phyloP scores from a whole-genome alignment of 2,797 vertebrate species.

The Fratercula arctica region DNA sequence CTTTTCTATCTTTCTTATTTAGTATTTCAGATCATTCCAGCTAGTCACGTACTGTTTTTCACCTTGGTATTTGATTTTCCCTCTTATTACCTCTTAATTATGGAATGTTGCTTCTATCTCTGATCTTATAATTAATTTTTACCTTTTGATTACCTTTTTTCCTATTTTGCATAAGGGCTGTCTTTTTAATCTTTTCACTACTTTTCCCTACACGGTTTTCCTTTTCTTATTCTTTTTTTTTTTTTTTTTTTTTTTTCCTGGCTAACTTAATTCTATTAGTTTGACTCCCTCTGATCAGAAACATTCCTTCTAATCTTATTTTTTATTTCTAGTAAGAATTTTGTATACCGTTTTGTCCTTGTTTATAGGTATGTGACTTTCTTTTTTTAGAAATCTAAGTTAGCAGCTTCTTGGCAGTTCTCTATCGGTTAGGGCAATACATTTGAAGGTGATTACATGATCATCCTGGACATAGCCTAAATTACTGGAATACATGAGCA shows the following conservation, averaged over 20 bases:
- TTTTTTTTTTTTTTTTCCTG: not conserved
- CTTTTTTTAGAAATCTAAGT: not conserved
- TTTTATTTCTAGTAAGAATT: not conserved
- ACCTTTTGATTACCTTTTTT: slow-evolving; percentile 14
- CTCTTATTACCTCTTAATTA: slow-evolving; percentile 25
- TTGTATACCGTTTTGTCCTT: not conserved
- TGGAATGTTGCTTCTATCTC: not conserved
- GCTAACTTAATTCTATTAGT: not conserved
- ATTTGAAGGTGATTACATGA: not conserved
- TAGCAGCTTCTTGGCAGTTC: not conserved
- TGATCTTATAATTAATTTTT: slow-evolving; percentile 15
- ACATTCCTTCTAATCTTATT: not conserved
- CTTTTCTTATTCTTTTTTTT: not conserved
- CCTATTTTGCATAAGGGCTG: not conserved
- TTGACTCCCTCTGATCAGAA: not conserved
- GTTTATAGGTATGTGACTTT: not conserved
- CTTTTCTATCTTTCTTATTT: not conserved
- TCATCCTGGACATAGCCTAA: not conserved
- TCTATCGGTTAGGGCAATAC: not conserved
- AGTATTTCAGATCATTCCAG: not conserved
- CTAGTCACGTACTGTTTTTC: not conserved
- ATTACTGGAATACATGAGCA: not conserved
- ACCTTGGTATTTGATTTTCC: slow-evolving; percentile 17
- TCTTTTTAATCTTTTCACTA: not conserved
- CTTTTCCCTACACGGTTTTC: not conserved